A percentile compares a stretch with the other conserved stretches of the same genome.
These are phyloP conservation scores for Mormyrops boulengeri DNA, from an alignment of 2,797 vertebrate genomes.

Conservation along the genomic window DNA sequence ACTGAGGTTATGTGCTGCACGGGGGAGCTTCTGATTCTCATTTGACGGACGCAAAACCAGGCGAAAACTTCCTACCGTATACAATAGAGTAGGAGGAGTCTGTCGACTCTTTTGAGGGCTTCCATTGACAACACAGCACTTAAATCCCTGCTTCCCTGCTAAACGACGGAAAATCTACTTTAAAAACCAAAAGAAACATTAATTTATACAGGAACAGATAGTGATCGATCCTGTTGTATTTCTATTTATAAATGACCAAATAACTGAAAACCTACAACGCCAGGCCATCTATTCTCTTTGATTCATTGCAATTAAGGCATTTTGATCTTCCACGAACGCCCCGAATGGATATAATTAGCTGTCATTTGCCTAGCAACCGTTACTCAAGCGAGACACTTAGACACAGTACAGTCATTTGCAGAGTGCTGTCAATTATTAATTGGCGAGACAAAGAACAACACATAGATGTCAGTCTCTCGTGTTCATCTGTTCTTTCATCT, in stretches of 20 bases:
- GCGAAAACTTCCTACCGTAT: not conserved
- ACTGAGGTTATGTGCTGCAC: not conserved
- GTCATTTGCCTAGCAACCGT: conserved; percentile 69
- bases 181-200: not conserved
- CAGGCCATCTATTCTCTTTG: conserved; percentile 64
- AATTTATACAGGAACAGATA: not conserved
- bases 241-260: conserved; percentile 67
- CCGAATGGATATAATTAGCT: conserved; percentile 68
- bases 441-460: not conserved
- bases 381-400: conserved; percentile 64
- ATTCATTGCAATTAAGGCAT: conserved; percentile 64
- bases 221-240: conserved; percentile 56
- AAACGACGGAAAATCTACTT: not conserved
- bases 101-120: not conserved
- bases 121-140: not conserved
- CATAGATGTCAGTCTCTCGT: not conserved
- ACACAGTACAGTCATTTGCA: conserved; percentile 46
- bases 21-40: not conserved
- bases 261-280: conserved; percentile 69
- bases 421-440: conserved; percentile 41
- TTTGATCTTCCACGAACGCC: conserved; percentile 62
- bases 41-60: not conserved
- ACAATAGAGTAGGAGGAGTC: not conserved
- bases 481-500: not conserved
- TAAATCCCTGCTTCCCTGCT: not conserved